Base-by-base conservation (phyloP, 2,113 vertebrate genomes). In the Saccopteryx leptura region DNA sequence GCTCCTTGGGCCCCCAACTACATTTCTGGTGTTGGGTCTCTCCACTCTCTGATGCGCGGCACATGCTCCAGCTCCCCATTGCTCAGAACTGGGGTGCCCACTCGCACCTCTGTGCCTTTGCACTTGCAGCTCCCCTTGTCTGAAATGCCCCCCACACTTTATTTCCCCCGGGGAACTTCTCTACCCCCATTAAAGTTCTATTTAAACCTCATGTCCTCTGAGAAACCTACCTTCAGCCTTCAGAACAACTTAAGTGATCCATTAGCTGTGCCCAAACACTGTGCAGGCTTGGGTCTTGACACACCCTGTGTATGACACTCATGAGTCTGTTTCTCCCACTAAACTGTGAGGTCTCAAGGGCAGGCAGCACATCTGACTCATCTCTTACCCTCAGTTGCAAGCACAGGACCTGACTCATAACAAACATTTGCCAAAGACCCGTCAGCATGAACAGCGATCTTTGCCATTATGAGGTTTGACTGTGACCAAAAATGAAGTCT, bases 291-390 rank as follows among this genome's bases (percentile, higher is more conserved):
- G 86, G 88, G 90, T n/a, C 88, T 72, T 68, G 85, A 91, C 89
- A 18, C 31, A 81, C 52, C 54, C 80, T 93, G 50, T 50, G 26
- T 85, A 21, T 58, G 84, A 83, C 50, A 31, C 76, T 52, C 69
- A 10, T 52, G 66, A 58, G 72, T 90, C 86, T 95, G 61, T 92
- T 88, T 86, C 91, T 97, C 85, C 89, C 63, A 46, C 94, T 95
- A 58, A 93, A 82, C 88, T 86, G 93, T 58, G 94, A 95, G 82
- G 68, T 82, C 72, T 95, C 63, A 68, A 92, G 95, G 93, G 72
- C 69, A 54, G 63, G 90, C 84, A 90, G 93, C 85, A 52, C 3
- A 0, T 74, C 81, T 96, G 97, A 98, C 95, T 98, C 97, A 94
- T 94, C 56, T 76, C 58, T 69, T 31, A 71, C 46, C 52, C 90